phyloP scores from a whole-genome alignment of 30 jellyfish, hydroid and myxozoan species.

The Chironex yamaguchii region DNA sequence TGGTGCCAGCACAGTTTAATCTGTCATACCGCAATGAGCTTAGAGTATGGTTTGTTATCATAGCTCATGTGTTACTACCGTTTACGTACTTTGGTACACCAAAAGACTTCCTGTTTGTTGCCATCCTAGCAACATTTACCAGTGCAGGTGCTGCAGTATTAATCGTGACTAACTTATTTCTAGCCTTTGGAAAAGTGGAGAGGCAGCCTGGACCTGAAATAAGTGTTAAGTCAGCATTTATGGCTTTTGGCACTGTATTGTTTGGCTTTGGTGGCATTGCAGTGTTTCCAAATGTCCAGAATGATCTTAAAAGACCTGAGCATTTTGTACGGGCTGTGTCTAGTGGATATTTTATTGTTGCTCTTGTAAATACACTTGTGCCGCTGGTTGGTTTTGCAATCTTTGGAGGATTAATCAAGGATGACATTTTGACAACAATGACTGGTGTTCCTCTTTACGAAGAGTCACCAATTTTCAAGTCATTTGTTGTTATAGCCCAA shows the following conservation, averaged over 20 bases:
- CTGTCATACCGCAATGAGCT: constrained; percentile 80
- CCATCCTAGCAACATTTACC: constrained; percentile 90
- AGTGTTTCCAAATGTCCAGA: constrained; percentile 92
- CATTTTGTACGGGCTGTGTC: constrained; percentile 88
- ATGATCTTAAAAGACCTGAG: constrained; percentile 91
- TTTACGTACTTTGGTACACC: constrained; percentile 96
- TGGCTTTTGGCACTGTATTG: constrained; percentile 94
- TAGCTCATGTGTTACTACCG: constrained; percentile 88
- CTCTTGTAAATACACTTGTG: constrained; percentile 72
- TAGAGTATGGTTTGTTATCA: constrained; percentile 90
- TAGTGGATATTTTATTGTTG: constrained; percentile 86
- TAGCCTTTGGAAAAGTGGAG: constrained; percentile 76
- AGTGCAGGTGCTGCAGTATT: constrained; percentile 86
- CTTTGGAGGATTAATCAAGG: constrained; percentile 82
- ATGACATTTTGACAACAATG: constrained; percentile 87
- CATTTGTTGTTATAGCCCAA: constrained; percentile 82
- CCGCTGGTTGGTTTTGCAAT: constrained; percentile 83
- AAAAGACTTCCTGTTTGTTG: constrained; percentile 93
- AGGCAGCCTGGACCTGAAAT: constrained; percentile 74
- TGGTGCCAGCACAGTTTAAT: constrained; percentile 78
- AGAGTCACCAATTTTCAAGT: constrained; percentile 70
- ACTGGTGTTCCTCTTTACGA: constrained; percentile 66
- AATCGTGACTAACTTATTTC: constrained; percentile 76
- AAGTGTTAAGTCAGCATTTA: constrained; percentile 58
- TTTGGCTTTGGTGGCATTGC: constrained; percentile 98